Evolutionary conservation across 2,797 vertebrate species (phyloP).

Genomic region (Yasuhikotakia modesta): DNA sequence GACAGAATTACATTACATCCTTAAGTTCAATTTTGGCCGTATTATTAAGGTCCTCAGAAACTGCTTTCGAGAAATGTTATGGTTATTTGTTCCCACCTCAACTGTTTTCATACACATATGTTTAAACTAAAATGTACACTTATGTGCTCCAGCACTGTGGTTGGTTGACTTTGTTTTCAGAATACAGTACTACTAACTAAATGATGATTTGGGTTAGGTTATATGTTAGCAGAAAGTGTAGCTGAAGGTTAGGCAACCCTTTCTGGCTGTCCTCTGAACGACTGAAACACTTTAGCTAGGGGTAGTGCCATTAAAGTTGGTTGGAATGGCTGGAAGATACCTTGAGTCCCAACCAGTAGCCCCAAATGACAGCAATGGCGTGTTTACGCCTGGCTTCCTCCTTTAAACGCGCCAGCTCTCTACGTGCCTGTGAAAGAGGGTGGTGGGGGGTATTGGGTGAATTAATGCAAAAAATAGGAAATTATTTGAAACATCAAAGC

Average conservation of each 20-base stretch:
- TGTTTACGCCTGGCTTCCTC: conserved; percentile 97
- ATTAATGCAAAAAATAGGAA: conserved; percentile 33
- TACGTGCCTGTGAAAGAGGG: conserved; percentile 90
- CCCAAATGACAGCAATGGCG: conserved; percentile 99
- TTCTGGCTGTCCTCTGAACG: conserved; percentile 28
- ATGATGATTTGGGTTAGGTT: conserved; percentile 2
- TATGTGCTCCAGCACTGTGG: no score
- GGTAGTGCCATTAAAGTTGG: conserved; percentile 25
- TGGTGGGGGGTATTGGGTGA: conserved; percentile 41
- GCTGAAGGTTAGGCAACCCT: conserved; percentile 15
- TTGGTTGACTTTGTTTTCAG: no score
- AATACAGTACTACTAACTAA: no score
- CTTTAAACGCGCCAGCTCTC: conserved; percentile 97
- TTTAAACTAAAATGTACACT: no score
- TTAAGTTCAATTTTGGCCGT: no score
- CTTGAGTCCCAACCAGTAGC: conserved; percentile 99
- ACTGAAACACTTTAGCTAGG: conserved; percentile 50
- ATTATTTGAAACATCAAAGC: conserved; percentile 42
- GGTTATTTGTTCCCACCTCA: no score
- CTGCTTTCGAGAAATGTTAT: no score
- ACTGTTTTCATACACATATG: no score
- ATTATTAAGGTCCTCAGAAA: no score
- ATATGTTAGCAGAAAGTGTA: conserved; percentile 11
- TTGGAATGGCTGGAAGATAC: conserved; percentile 76
- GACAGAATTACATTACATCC: no score